phyloP scores from a whole-genome alignment of 1,140 invertebrate species.

The Episyrphus balteatus region DNA sequence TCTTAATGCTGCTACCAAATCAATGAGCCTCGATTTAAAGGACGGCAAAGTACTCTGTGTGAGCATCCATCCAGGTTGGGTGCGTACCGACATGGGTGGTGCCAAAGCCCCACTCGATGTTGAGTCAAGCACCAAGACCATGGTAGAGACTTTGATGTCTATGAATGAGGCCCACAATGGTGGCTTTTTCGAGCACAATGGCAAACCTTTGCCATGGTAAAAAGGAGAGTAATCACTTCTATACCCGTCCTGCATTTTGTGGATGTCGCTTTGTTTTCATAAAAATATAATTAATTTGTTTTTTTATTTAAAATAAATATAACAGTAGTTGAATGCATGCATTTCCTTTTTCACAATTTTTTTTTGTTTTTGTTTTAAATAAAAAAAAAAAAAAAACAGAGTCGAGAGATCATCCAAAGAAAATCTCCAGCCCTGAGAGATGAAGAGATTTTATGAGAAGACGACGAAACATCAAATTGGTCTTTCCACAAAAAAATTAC shows the following conservation, averaged over 20 bases:
- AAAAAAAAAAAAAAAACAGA: not conserved
- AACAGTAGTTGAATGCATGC: too few species aligned
- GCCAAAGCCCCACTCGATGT: slow-evolving; percentile 60
- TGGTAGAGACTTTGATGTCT: slow-evolving; percentile 52
- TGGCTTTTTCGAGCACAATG: slow-evolving; percentile 65
- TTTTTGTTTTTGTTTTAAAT: not conserved
- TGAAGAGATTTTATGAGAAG: too few species aligned
- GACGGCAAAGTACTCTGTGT: slow-evolving; percentile 61
- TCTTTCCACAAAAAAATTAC: too few species aligned
- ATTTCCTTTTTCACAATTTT: not conserved
- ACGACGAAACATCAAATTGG: too few species aligned
- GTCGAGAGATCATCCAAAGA: not conserved
- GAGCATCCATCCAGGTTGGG: slow-evolving; percentile 81
- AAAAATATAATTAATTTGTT: slow-evolving; percentile 3
- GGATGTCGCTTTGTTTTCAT: too few species aligned
- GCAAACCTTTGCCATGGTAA: slow-evolving; percentile 61
- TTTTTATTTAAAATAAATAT: not conserved
- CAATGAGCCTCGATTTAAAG: slow-evolving; percentile 70
- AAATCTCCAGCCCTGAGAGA: not conserved
- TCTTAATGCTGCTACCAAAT: slow-evolving; percentile 76
- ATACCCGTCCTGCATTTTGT: too few species aligned
- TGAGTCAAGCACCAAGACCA: slow-evolving; percentile 48
- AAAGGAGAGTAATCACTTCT: too few species aligned
- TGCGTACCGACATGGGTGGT: slow-evolving; percentile 81
- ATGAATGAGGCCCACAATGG: slow-evolving; percentile 58